A percentile compares a stretch with the other conserved stretches of the same genome.
Conservation (phyloP, 2,113 vertebrate species). For the Epinephelus cyanopodus region DNA sequence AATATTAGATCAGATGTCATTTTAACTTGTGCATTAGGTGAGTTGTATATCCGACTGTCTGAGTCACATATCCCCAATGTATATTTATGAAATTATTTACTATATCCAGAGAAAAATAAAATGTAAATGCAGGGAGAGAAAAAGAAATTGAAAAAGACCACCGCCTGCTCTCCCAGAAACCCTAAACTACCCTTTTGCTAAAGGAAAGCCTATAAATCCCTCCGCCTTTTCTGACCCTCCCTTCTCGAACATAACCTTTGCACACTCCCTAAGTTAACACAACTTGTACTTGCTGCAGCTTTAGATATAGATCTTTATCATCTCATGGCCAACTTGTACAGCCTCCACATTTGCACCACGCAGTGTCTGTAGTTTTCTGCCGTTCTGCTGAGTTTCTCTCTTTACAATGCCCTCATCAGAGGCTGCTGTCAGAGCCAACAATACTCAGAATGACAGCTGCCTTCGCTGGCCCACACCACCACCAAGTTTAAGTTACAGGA, state of each 20-base stretch:
- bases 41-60: neutral
- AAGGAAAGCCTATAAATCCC: neutral
- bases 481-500: conserved; percentile 73
- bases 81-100: neutral
- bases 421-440: conserved; percentile 73
- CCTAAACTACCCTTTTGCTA: no score
- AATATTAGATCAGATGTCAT: neutral
- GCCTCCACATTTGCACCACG: conserved; percentile 39
- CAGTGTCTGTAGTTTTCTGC: conserved; percentile 13
- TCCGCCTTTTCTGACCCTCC: neutral
- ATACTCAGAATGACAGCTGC: conserved; percentile 71
- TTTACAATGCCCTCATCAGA: conserved; percentile 69
- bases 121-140: neutral
- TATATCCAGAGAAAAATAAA: neutral
- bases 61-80: no score
- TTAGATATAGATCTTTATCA: conserved; percentile 31
- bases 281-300: conserved; percentile 12
- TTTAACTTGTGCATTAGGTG: no score
- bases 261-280: neutral
- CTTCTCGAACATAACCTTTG: neutral
- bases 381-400: conserved; percentile 26
- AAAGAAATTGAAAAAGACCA: neutral
- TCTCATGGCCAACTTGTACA: conserved; percentile 29
- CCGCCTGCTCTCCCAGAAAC: neutral
- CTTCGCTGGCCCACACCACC: conserved; percentile 34